phyloP scores from a whole-genome alignment of 2,888 invertebrate genomes.

The Xestia c-nigrum region DNA sequence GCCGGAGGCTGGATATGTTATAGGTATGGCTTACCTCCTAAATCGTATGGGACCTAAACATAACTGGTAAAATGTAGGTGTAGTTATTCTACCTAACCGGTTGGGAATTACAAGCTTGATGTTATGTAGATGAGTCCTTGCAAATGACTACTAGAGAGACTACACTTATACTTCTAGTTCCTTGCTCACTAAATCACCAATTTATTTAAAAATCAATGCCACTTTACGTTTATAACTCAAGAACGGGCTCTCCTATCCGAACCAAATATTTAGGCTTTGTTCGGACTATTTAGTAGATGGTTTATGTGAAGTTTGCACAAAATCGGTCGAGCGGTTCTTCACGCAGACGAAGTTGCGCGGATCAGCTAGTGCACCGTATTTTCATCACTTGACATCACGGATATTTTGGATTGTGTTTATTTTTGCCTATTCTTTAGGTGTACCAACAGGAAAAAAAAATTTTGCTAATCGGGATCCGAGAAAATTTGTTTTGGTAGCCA shows the following conservation, averaged over 20 bases:
- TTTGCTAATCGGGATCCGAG: background rate
- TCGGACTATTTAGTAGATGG: too few species aligned
- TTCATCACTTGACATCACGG: background rate
- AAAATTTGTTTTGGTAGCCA: background rate
- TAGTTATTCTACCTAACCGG: background rate
- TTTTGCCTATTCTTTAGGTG: conserved; percentile 2
- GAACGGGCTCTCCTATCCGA: too few species aligned
- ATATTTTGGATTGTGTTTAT: background rate
- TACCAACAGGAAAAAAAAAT: background rate
- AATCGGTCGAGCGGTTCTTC: too few species aligned
- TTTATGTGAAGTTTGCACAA: too few species aligned
- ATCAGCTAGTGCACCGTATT: background rate
- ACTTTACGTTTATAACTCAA: too few species aligned
- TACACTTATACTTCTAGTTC: background rate
- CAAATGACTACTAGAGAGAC: background rate
- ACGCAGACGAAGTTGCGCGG: too few species aligned
- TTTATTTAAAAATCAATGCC: too few species aligned
- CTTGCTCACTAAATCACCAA: too few species aligned
- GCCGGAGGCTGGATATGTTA: background rate
- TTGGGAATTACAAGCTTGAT: background rate
- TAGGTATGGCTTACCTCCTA: background rate
- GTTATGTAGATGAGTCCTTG: background rate
- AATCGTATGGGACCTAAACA: background rate
- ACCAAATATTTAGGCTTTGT: too few species aligned
- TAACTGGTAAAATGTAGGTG: background rate